A percentile compares a stretch with the other conserved stretches of the same genome.
These are phyloP conservation scores for Monomorium pharaonis DNA, from an alignment of 1,140 invertebrate species.

Conservation along the genomic window DNA sequence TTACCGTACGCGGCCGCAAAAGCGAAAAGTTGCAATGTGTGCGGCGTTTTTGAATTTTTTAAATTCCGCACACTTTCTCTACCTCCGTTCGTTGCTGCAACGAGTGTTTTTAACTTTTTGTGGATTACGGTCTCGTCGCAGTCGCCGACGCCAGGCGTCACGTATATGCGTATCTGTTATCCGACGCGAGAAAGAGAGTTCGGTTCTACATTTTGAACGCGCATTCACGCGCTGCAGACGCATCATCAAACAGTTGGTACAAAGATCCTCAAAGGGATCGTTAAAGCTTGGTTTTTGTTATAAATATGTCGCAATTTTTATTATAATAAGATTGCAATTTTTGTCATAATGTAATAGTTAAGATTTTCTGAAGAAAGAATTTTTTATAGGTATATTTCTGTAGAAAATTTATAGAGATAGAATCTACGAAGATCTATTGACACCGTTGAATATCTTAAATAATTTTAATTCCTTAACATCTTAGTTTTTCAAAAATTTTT, in stretches of 20 bases:
- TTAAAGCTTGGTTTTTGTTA: conserved; percentile 15
- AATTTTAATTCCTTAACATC: neutral
- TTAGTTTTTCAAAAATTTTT: neutral
- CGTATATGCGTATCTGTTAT: conserved; percentile 32
- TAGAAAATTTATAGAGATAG: neutral
- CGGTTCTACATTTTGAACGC: conserved; percentile 40
- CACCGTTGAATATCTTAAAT: neutral
- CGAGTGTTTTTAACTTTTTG: conserved; percentile 55
- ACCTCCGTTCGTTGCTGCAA: neutral
- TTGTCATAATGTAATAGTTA: neutral
- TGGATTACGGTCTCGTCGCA: conserved; percentile 52
- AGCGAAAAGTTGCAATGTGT: conserved; percentile 50
- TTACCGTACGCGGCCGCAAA: conserved; percentile 38
- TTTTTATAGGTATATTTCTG: neutral
- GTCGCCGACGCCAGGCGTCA: conserved; percentile 15
- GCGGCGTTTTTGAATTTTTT: conserved; percentile 57
- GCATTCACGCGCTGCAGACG: conserved; percentile 35
- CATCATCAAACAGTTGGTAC: conserved; percentile 16
- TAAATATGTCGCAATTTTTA: conserved; percentile 12
- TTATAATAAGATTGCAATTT: conserved; percentile 1
- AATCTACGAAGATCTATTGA: neutral
- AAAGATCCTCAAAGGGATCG: conserved; percentile 6
- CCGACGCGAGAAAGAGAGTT: conserved; percentile 40
- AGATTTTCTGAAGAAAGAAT: neutral
- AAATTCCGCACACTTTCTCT: conserved; percentile 47